Conservation (phyloP, 64 coral and sea anemone genomes). For the Trachythela sp. region DNA sequence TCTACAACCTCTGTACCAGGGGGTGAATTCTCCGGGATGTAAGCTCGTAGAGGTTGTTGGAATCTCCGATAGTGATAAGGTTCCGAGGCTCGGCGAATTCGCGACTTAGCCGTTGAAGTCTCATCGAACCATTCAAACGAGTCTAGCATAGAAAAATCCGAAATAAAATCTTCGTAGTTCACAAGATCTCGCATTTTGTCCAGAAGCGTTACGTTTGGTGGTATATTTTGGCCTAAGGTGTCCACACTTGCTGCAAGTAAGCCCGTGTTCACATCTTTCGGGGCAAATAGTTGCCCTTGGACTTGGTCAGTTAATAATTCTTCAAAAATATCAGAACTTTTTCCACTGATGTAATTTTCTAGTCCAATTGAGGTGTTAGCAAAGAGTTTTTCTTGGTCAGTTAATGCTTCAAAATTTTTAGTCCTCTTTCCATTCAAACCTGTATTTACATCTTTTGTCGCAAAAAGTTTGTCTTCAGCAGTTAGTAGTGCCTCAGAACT, state of each 20-base stretch:
- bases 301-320: no score
- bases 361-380: no score
- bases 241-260: not conserved
- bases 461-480: no score
- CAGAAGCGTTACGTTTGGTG: not conserved
- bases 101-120: not conserved
- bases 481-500: no score
- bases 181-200: not conserved
- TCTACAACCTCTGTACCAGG: not conserved
- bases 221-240: not conserved
- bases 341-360: no score
- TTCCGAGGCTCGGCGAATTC: not conserved
- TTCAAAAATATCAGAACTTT: no score
- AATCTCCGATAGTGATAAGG: not conserved
- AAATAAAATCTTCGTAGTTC: not conserved
- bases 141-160: not conserved
- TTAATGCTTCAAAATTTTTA: no score
- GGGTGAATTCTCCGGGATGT: not conserved
- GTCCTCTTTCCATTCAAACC: no score
- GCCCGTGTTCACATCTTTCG: not conserved
- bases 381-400: no score
- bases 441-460: no score
- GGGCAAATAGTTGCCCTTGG: not conserved
- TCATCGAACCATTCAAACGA: not conserved
- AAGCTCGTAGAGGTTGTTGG: not conserved